Conservation (phyloP, 2,888 invertebrate species). For the Strigamia crassipes region DNA sequence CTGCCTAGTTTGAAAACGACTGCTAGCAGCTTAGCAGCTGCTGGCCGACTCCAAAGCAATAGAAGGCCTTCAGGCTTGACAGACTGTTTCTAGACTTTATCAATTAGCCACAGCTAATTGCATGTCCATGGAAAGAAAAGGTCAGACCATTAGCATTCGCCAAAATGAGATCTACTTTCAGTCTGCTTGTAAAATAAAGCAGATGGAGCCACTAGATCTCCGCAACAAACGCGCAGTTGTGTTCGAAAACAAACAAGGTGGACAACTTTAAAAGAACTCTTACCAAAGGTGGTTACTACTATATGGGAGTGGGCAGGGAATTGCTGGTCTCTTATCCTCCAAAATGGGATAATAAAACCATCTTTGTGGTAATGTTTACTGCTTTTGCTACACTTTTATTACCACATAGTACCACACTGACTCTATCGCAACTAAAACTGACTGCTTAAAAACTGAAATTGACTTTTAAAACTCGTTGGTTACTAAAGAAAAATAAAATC, state of each 20-base stretch:
- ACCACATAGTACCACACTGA: conserved; percentile 31
- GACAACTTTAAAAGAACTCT: not conserved
- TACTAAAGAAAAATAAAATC: not conserved
- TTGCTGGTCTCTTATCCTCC: conserved; percentile 28
- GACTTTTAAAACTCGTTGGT: conserved; percentile 19
- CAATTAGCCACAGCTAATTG: conserved; percentile 44
- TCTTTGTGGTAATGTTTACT: conserved; percentile 37
- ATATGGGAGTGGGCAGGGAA: conserved; percentile 18
- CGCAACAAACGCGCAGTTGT: not conserved
- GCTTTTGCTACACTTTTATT: conserved; percentile 26
- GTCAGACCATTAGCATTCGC: conserved; percentile 39
- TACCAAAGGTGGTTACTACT: conserved; percentile 3
- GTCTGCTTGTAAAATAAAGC: not conserved
- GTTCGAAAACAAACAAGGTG: not conserved
- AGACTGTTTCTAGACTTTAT: conserved; percentile 44
- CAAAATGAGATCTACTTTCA: conserved; percentile 10
- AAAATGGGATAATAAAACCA: conserved; percentile 37
- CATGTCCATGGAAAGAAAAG: conserved; percentile 43
- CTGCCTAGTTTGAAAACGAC: conserved; percentile 19
- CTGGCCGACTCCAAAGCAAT: conserved; percentile 23
- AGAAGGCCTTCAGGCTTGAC: conserved; percentile 16
- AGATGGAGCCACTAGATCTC: not conserved
- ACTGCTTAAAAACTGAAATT: conserved; percentile 31
- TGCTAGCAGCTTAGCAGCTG: conserved; percentile 43
- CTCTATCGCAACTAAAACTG: conserved; percentile 27